These are phyloP conservation scores for Spatulosminthurus flaviceps DNA, from an alignment of 2,888 invertebrate species.

Conservation along the genomic window DNA sequence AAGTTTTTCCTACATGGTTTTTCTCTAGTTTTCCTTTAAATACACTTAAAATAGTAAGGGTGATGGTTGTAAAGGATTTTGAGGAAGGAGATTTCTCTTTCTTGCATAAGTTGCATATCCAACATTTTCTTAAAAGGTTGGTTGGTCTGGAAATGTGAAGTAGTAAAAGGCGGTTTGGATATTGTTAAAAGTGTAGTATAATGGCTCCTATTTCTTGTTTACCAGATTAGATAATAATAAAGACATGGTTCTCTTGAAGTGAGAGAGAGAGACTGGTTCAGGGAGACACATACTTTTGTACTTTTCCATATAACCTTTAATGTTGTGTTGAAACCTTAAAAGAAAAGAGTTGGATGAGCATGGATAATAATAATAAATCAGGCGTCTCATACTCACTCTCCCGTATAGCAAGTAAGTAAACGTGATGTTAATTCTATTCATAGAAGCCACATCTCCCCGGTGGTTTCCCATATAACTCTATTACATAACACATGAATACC, in stretches of 20 bases:
- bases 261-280: neutral
- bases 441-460: constrained; percentile 2
- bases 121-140: too few relatives aligned
- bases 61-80: too few relatives aligned
- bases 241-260: neutral
- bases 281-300: constrained; percentile 7
- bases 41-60: too few relatives aligned
- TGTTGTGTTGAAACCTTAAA: constrained; percentile 3
- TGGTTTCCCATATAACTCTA: neutral
- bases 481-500: too few relatives aligned
- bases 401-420: too few relatives aligned
- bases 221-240: constrained; percentile 4
- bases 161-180: neutral
- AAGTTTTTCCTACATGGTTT: too few relatives aligned
- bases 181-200: neutral
- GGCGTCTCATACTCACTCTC: neutral
- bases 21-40: too few relatives aligned
- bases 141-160: too few relatives aligned
- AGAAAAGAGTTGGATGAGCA: constrained; percentile 14
- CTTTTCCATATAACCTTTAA: constrained; percentile 8
- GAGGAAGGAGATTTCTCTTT: too few relatives aligned
- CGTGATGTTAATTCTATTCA: constrained; percentile 12
- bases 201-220: neutral
- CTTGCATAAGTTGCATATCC: too few relatives aligned
- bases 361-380: constrained; percentile 18